A percentile compares a stretch with the other conserved stretches of the same genome.
These are phyloP conservation scores for Fulmarus glacialis DNA, from an alignment of 2,113 vertebrate species.

Conservation along the genomic window DNA sequence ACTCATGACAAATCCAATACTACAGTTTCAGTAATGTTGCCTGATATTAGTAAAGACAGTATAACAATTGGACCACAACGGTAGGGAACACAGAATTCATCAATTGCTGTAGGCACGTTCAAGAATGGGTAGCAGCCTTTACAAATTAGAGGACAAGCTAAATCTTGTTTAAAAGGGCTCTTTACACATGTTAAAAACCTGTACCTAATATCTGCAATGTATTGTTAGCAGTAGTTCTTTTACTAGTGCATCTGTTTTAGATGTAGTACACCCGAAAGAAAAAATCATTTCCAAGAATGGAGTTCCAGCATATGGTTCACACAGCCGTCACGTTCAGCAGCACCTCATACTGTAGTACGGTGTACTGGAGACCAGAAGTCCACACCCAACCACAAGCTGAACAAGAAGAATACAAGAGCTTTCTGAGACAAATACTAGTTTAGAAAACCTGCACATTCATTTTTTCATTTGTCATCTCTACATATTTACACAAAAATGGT, in stretches of 20 bases:
- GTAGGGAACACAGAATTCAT: background rate
- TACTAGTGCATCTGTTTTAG: background rate
- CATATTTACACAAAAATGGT: background rate
- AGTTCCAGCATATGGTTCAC: background rate
- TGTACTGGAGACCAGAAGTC: background rate
- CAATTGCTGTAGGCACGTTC: background rate
- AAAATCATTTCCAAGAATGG: background rate
- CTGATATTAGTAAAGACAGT: background rate
- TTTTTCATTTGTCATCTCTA: background rate
- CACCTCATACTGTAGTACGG: background rate
- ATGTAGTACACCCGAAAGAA: background rate
- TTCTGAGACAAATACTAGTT: background rate
- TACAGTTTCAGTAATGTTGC: background rate
- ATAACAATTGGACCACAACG: background rate
- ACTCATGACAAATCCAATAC: background rate
- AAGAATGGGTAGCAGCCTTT: background rate
- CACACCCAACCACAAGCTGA: background rate
- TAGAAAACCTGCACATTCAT: background rate
- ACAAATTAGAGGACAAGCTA: background rate
- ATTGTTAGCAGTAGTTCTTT: background rate
- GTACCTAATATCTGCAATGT: background rate
- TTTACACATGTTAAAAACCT: background rate
- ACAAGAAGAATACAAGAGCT: background rate
- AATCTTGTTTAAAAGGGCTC: background rate
- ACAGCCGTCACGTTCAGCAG: accelerated